Conservation (phyloP, 2,797 vertebrate species). For the Philypnodon macrostomus region DNA sequence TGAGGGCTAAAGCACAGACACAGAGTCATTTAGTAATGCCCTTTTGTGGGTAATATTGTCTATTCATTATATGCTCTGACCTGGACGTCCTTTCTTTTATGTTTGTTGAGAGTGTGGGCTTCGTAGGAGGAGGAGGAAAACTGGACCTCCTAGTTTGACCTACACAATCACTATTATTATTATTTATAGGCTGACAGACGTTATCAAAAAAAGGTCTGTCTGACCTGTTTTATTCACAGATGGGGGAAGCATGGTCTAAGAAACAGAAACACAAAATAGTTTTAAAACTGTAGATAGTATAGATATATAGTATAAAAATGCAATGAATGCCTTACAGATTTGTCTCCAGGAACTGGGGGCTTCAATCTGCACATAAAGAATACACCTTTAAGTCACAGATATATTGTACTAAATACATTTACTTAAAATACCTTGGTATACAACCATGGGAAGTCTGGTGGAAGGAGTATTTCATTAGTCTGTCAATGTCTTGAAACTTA, state of each 20-base stretch:
- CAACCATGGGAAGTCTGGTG: too few relatives aligned
- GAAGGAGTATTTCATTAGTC: not conserved
- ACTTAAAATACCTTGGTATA: too few relatives aligned
- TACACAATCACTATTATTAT: too few relatives aligned
- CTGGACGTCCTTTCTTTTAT: conserved; percentile 60
- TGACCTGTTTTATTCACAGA: conserved; percentile 48
- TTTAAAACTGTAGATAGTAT: conserved; percentile 14
- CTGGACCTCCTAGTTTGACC: conserved; percentile 37
- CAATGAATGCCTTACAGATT: conserved; percentile 60
- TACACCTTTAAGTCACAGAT: too few relatives aligned
- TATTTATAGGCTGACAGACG: not conserved
- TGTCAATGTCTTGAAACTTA: conserved; percentile 36
- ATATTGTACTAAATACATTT: too few relatives aligned
- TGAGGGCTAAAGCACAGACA: conserved; percentile 49
- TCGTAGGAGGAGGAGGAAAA: conserved; percentile 44
- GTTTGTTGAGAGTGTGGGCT: conserved; percentile 39
- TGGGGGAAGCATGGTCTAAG: conserved; percentile 51
- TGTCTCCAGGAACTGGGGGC: conserved; percentile 63
- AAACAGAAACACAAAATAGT: conserved; percentile 11
- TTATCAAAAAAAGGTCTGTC: not conserved
- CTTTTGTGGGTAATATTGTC: not conserved
- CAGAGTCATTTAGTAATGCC: conserved; percentile 4
- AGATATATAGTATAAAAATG: conserved; percentile 19
- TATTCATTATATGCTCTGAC: conserved; percentile 35
- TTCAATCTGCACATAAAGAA: conserved; percentile 56